A percentile compares a stretch with the other conserved stretches of the same genome.
phyloP scores from a whole-genome alignment of 2,113 vertebrate genomes.

The Caloenas nicobarica region DNA sequence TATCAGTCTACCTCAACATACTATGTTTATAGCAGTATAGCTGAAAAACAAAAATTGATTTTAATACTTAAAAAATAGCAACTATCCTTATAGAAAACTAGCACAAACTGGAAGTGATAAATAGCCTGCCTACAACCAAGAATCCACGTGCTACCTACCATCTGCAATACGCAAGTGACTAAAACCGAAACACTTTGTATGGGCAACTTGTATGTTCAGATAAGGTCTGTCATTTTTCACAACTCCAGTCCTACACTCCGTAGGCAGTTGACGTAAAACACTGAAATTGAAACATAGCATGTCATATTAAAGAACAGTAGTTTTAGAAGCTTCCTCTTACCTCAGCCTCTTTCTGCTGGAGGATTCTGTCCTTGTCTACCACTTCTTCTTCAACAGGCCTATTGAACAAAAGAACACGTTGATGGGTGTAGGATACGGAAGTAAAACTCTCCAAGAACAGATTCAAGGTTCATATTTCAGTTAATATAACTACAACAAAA shows the following conservation, averaged over 20 bases:
- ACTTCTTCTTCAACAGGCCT: constrained; percentile 89
- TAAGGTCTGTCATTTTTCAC: neutral
- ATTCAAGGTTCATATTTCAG: neutral
- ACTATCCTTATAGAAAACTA: neutral
- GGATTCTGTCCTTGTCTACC: constrained; percentile 91
- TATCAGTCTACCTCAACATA: neutral
- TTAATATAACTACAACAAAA: neutral
- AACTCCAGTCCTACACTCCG: neutral
- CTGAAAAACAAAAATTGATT: neutral
- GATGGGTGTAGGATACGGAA: neutral
- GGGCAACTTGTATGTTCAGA: neutral
- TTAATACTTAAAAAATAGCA: neutral
- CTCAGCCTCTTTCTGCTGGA: constrained; percentile 93
- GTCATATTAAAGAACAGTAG: neutral
- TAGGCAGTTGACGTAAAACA: neutral
- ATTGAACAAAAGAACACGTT: neutral
- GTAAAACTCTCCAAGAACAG: neutral
- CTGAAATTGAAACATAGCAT: neutral
- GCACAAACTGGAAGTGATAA: neutral
- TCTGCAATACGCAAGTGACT: neutral
- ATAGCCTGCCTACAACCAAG: neutral
- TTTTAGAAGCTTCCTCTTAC: constrained; percentile 63
- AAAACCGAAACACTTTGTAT: neutral
- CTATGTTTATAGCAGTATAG: neutral
- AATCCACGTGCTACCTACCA: neutral